Conservation (phyloP, 1,140 invertebrate species). For the Parasteatoda tepidariorum region DNA sequence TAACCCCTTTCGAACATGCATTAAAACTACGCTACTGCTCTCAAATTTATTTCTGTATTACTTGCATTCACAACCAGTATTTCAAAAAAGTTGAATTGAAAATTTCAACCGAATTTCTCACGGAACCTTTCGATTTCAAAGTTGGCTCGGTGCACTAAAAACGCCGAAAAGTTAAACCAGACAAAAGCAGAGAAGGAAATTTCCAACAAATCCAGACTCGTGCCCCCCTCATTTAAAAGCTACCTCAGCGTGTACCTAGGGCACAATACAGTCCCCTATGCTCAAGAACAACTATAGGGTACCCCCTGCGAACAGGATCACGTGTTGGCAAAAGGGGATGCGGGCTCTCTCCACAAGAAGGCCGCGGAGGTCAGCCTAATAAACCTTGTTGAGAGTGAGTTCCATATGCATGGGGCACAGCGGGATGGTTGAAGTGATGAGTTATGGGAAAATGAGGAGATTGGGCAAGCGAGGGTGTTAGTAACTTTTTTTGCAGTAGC, state of each 20-base stretch:
- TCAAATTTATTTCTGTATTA: too few species aligned
- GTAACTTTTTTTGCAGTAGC: neutral
- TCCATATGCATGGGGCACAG: constrained; percentile 18
- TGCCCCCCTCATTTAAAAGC: constrained; percentile 19
- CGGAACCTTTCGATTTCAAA: neutral
- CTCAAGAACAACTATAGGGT: constrained; percentile 20
- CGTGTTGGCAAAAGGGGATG: constrained; percentile 37
- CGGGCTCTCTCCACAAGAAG: neutral
- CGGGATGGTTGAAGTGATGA: neutral
- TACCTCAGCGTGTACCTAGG: constrained; percentile 4
- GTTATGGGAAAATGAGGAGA: constrained; percentile 29
- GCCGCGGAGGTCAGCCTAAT: constrained; percentile 26
- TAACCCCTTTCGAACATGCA: too few species aligned
- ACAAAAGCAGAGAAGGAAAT: too few species aligned
- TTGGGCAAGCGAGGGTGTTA: neutral
- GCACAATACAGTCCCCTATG: neutral
- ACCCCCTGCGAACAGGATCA: constrained; percentile 31
- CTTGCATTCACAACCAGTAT: too few species aligned
- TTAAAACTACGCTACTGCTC: too few species aligned
- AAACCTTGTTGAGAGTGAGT: neutral
- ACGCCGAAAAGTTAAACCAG: neutral
- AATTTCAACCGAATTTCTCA: too few species aligned
- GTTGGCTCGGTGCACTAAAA: neutral
- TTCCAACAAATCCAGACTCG: neutral
- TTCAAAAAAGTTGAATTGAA: too few species aligned